Conservation (phyloP, 2,113 vertebrate species). For the Platichthys stellatus region DNA sequence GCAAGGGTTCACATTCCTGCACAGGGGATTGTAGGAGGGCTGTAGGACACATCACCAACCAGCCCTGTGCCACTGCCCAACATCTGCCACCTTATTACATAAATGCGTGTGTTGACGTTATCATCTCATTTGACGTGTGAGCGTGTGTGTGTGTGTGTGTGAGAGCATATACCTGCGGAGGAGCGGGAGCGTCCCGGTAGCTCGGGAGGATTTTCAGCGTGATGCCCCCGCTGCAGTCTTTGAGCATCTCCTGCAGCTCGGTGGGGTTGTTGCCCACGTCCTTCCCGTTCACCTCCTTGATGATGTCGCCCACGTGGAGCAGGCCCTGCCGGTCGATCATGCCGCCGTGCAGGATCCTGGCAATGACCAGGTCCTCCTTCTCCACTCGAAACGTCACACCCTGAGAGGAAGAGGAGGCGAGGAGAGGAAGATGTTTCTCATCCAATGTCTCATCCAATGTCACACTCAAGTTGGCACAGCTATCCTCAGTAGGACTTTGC, state of each 20-base stretch:
- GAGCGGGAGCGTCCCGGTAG: conserved; percentile 90
- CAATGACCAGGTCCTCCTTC: conserved; percentile 94
- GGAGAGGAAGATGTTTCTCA: not conserved
- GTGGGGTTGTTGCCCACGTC: conserved; percentile 96
- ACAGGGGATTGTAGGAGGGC: conserved; percentile 70
- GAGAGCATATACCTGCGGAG: conserved; percentile 86
- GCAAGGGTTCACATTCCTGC: conserved; percentile 66
- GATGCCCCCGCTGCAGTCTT: conserved; percentile 94
- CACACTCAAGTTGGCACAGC: too few species aligned
- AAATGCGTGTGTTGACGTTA: conserved; percentile 14
- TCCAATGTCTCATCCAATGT: not conserved
- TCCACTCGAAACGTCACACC: conserved; percentile 97
- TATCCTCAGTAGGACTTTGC: too few species aligned
- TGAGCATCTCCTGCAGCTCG: conserved; percentile 94
- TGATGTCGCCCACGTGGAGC: conserved; percentile 96
- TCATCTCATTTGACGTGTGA: too few species aligned
- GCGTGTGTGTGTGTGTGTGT: not conserved
- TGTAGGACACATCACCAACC: conserved; percentile 35
- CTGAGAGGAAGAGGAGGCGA: conserved; percentile 74
- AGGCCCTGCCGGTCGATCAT: conserved; percentile 98
- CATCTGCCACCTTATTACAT: conserved; percentile 52
- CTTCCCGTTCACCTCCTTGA: conserved; percentile 98
- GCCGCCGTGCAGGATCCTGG: conserved; percentile 94
- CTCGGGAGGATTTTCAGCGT: conserved; percentile 97
- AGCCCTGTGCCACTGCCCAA: conserved; percentile 29